Conservation (phyloP, 2,113 vertebrate genomes). For the Corythoichthys haematopterus region DNA sequence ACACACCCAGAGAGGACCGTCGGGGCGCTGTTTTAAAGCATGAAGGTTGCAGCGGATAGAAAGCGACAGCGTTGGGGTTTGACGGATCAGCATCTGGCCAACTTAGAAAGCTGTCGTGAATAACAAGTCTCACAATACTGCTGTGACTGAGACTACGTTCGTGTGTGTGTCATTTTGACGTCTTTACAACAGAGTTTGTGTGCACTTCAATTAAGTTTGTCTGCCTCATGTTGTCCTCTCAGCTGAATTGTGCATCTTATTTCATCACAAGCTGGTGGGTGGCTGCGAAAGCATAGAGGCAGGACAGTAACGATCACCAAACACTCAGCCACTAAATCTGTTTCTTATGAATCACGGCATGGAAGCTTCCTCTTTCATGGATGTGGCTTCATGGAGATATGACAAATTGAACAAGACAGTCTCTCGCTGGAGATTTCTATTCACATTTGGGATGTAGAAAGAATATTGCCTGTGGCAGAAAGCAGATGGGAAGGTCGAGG, state of each 20-base stretch:
- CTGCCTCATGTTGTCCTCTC: constrained; percentile 15
- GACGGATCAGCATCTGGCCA: constrained; percentile 64
- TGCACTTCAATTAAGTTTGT: constrained; percentile 25
- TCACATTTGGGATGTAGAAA: constrained; percentile 17
- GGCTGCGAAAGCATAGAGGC: constrained; percentile 36
- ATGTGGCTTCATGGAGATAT: constrained; percentile 11
- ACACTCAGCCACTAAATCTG: constrained; percentile 19
- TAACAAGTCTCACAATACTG: constrained; percentile 53
- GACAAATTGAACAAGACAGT: constrained; percentile 20
- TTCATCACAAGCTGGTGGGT: constrained; percentile 42
- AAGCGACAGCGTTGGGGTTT: constrained; percentile 55
- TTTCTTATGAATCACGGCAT: constrained; percentile 14
- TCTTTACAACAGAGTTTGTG: not conserved
- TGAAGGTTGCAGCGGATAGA: constrained; percentile 59
- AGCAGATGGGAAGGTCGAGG: not conserved
- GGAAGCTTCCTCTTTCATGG: constrained; percentile 12
- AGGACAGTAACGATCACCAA: constrained; percentile 33
- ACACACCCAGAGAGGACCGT: constrained; percentile 33
- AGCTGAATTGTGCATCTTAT: constrained; percentile 6
- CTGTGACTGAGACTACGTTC: constrained; percentile 19
- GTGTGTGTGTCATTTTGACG: constrained; percentile 22
- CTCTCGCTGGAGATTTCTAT: constrained; percentile 19
- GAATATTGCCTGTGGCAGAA: not conserved
- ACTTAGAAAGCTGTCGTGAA: constrained; percentile 55
- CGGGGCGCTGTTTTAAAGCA: constrained; percentile 38